These are phyloP conservation scores for Hypotaenidia philippensis DNA, from an alignment of 2,797 vertebrate species.

Conservation along the genomic window DNA sequence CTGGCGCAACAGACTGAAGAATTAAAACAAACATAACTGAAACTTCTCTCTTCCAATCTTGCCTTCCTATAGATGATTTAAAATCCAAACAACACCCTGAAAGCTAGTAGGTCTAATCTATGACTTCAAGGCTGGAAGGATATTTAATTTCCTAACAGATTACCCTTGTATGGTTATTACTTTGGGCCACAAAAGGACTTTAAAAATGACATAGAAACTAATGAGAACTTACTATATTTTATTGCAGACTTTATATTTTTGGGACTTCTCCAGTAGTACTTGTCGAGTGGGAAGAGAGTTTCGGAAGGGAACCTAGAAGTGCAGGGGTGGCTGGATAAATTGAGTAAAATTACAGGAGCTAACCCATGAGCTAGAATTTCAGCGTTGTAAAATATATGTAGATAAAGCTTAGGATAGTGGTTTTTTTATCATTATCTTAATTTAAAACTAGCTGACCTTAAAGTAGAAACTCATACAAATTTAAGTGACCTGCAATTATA, in stretches of 20 bases:
- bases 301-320: conserved; percentile 49
- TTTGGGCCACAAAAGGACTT: conserved; percentile 1
- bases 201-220: neutral
- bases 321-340: conserved; percentile 46
- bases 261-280: conserved; percentile 15
- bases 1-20: neutral
- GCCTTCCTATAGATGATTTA: neutral
- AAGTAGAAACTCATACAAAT: neutral
- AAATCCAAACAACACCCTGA: neutral
- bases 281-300: conserved; percentile 39
- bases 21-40: neutral
- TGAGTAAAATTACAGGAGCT: conserved; percentile 26
- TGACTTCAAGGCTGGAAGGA: neutral
- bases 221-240: conserved; percentile 40
- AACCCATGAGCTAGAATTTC: conserved; percentile 11
- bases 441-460: conserved; percentile 42
- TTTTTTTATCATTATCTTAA: neutral
- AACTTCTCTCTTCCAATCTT: neutral
- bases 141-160: conserved; percentile 10
- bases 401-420: neutral
- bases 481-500: neutral
- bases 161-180: neutral
- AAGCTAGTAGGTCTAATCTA: neutral
- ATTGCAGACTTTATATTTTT: conserved; percentile 24
- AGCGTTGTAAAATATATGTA: conserved; percentile 30